Percentiles rank a stretch among this genome's conserved stretches.
These are phyloP conservation scores for Bothrops alternatus DNA, from an alignment of 2,797 vertebrate genomes.

Conservation along the genomic window DNA sequence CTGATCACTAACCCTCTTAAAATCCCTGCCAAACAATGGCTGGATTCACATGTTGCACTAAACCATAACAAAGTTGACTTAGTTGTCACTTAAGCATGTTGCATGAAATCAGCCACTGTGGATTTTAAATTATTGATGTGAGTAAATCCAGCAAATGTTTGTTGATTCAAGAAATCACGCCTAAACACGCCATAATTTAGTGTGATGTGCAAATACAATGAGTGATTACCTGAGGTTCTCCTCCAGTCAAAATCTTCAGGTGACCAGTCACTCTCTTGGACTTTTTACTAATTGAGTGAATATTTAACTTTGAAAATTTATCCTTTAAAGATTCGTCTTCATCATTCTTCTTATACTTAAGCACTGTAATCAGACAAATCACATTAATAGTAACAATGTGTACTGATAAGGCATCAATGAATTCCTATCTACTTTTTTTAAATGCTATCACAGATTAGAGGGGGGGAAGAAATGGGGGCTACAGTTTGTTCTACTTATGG, in stretches of 20 bases:
- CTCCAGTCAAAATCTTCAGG: slow-evolving; percentile 89
- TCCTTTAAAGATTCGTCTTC: slow-evolving; percentile 90
- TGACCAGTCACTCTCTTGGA: slow-evolving; percentile 93
- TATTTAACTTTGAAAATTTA: slow-evolving; percentile 89
- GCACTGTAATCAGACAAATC: slow-evolving; percentile 75
- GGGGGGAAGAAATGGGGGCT: slow-evolving; percentile 35
- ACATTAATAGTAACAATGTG: slow-evolving; percentile 26
- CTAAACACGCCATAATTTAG: not conserved
- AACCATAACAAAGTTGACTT: not conserved
- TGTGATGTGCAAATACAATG: not conserved
- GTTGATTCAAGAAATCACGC: not conserved
- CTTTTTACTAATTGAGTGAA: slow-evolving; percentile 97
- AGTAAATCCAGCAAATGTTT: not conserved
- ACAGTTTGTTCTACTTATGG: slow-evolving; percentile 43
- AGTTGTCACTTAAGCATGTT: not conserved
- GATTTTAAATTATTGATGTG: not conserved
- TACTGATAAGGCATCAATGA: not conserved
- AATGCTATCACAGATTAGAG: slow-evolving; percentile 39
- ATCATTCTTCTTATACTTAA: slow-evolving; percentile 92
- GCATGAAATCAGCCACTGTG: not conserved
- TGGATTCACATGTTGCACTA: not conserved
- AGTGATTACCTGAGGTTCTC: slow-evolving; percentile 88
- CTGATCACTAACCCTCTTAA: not conserved
- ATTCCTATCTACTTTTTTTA: slow-evolving; percentile 13
- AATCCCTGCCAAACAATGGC: not conserved